Evolutionary conservation across 2,113 vertebrate species (phyloP), one percentile per base, ranked within the genome.

Genomic region (Taxidea taxus): DNA sequence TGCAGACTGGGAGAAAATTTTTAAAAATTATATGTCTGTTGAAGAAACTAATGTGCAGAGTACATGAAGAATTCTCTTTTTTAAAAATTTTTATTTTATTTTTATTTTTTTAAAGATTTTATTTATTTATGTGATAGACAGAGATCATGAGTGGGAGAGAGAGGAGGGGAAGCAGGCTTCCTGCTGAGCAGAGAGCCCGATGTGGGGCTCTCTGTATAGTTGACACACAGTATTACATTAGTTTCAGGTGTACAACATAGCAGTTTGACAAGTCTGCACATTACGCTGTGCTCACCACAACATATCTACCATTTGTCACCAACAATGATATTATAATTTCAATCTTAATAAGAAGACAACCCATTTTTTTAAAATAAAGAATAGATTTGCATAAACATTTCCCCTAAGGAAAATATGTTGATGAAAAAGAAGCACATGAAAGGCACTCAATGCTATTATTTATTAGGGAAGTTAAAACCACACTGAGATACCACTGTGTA

Each of bases 301-400:
- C 10, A 39, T 42, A 42, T 25, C 25, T 42, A 44, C 72, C 23
- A 16, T 75, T 25, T 75, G 72, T 75, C 39, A 29, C 72, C 39
- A 44, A 29, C 70, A 74, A 13, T 74, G 23, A 25, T 29, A 44
- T 74, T 74, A 44, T 74, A 74, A 74, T 75, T n/a, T 66, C 34
- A 66, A 85, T 77, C 37, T 85, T 75, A 80, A 56, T 47, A 74
- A 72, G 23, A 0, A 72, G 18, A 0, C 2, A 58, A 92, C 11
- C 3, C 11, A 56, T 15, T 49, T 82, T 97, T 83, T 37, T 13
- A 91, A 87, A 87, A 37, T 83, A 12, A 54, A 10, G 10, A 91
- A n/a, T 83, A 88, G 34, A 74, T 31, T 91, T 94, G 23, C 86
- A 81, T 93, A 80, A 92, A 68, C 7, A 89, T 94, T 86, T 74